Evolutionary conservation across 2,113 vertebrate species (phyloP), one percentile per base, ranked within the genome.

Genomic region (Potamarius usumacintae): DNA sequence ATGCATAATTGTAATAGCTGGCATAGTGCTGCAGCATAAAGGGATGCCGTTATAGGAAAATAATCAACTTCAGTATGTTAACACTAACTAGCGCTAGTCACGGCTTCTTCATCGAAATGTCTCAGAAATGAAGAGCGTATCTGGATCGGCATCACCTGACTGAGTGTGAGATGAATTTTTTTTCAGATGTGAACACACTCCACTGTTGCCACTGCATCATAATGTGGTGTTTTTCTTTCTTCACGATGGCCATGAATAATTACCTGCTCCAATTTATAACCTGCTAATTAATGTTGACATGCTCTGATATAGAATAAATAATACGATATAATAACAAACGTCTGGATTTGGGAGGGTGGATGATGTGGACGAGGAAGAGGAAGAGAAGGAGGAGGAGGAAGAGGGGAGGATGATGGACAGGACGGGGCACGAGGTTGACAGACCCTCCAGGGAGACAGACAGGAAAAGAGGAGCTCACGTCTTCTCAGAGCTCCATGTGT

Each of bases 221-320:
- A 60, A 74, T 76, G 88, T n/a, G 67, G 2, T 67, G 63, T 27
- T 67, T 10, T n/a, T 85, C 85, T 90, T 82, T 69, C 60, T 85
- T 48, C 18, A 60, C 7, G 55, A 78, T 76, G 18, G 27, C 27
- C 67, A 71, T 7, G 67, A n/a, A 17, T 89, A 88, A 88, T 85
- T 85, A 85, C 77, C 83, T 87, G 12, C 85, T 34, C 78, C 48
- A 62, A 60, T 53, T 42, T 58, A 15, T 52, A 25, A 87, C 85
- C 22, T 55, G 25, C 78, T 89, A 84, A 90, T 88, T 65, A 80
- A 84, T 86, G 69, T 67, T 78, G 83, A 89, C 53, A 71, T 50
- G 27, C 18, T 83, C 57, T 18, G 82, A 71, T 88, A 88, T 88
- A 62, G 84, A 84, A 82, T 71, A 86, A 86, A 88, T 85, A 86